Conservation (phyloP, 2,888 invertebrate genomes). For the Cancer borealis region DNA sequence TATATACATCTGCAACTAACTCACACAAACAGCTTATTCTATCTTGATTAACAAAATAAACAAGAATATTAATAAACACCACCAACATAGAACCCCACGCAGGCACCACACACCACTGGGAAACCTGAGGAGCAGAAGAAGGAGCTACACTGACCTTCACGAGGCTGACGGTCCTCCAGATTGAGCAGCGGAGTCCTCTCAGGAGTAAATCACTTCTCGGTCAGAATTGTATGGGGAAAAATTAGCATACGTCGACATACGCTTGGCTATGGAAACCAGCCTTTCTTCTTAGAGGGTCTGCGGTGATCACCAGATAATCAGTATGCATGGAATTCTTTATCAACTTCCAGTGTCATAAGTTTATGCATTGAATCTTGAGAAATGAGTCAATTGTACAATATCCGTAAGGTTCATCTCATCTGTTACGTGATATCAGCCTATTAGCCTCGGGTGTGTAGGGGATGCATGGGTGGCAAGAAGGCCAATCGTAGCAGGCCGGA, state of each 20-base stretch:
- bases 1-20: no score
- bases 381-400: constrained; percentile 53
- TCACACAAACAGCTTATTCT: not conserved
- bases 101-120: not conserved
- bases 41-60: not conserved
- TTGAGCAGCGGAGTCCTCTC: not conserved
- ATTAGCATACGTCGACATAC: constrained; percentile 44
- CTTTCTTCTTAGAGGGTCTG: constrained; percentile 4
- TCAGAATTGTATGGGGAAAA: not conserved
- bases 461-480: not conserved
- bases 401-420: constrained; percentile 44
- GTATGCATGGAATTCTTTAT: constrained; percentile 65
- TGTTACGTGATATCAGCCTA: constrained; percentile 32
- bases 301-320: constrained; percentile 53
- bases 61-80: not conserved
- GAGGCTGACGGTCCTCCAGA: not conserved
- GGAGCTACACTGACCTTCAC: constrained; percentile 17
- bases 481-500: not conserved
- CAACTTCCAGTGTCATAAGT: constrained; percentile 53
- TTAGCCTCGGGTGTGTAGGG: not conserved
- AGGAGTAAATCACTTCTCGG: constrained; percentile 21
- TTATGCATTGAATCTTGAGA: constrained; percentile 51
- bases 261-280: not conserved
- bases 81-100: not conserved
- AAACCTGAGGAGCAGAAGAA: not conserved